Percentiles rank a stretch among this genome's conserved stretches.
phyloP scores from a whole-genome alignment of 2,113 vertebrate genomes.

The Cavia aperea region DNA sequence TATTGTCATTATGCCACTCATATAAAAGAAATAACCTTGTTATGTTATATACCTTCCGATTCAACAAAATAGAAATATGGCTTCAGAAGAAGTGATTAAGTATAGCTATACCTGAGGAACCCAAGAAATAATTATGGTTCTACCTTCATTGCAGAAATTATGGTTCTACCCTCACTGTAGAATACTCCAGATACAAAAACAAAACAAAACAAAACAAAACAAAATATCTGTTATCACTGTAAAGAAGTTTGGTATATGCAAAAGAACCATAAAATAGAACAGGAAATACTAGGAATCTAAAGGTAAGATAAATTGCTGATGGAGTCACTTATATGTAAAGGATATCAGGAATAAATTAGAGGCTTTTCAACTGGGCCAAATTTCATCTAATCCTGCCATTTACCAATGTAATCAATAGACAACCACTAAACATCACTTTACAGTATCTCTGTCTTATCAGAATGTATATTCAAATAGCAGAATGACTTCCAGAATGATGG shows the following conservation, averaged over 20 bases:
- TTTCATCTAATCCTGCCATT: neutral
- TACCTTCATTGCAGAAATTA: neutral
- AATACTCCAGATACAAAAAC: neutral
- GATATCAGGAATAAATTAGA: neutral
- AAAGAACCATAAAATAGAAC: neutral
- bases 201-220: too few species aligned
- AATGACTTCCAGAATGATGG: neutral
- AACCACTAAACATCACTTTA: neutral
- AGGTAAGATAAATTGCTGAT: neutral
- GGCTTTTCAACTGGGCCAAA: neutral
- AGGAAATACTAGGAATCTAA: neutral
- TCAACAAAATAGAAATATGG: slow-evolving; percentile 41
- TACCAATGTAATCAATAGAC: neutral
- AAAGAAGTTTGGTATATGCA: neutral
- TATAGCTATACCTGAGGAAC: neutral
- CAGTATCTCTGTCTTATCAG: neutral
- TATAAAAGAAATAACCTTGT: slow-evolving; percentile 26
- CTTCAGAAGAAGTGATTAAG: slow-evolving; percentile 8
- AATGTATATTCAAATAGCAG: neutral
- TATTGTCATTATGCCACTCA: slow-evolving; percentile 27
- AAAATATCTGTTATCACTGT: neutral
- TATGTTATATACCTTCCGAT: neutral
- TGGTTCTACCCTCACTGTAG: neutral
- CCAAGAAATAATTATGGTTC: neutral
- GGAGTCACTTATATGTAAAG: neutral